Conservation (phyloP, 2,888 invertebrate genomes). For the Corbicula japonica region DNA sequence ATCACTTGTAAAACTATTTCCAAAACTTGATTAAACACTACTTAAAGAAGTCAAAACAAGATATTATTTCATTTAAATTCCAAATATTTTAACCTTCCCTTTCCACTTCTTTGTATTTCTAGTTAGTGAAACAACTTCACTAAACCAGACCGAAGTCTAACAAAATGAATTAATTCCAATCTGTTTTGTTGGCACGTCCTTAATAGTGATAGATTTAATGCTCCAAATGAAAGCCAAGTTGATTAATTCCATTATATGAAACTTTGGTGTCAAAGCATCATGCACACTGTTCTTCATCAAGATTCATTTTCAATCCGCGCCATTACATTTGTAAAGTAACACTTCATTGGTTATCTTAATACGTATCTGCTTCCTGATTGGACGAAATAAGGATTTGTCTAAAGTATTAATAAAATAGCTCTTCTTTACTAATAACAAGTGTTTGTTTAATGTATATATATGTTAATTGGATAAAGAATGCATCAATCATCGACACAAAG, state of each 20-base stretch:
- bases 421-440: no score
- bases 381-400: no score
- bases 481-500: conserved; percentile 3
- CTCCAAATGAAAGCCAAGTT: conserved; percentile 9
- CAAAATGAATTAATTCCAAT: conserved; percentile 33
- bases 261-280: conserved; percentile 6
- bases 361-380: conserved; percentile 9
- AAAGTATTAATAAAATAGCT: no score
- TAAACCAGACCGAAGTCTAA: neutral
- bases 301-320: conserved; percentile 35
- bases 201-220: conserved; percentile 33
- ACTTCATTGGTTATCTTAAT: conserved; percentile 28
- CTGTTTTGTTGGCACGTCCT: conserved; percentile 25
- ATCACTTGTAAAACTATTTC: no score
- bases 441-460: no score
- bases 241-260: conserved; percentile 25
- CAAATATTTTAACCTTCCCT: no score
- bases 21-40: no score
- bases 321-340: conserved; percentile 21
- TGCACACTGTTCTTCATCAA: conserved; percentile 14
- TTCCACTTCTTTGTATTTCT: conserved; percentile 4
- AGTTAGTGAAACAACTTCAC: conserved; percentile 3
- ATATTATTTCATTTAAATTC: no score
- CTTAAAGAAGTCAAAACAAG: no score
- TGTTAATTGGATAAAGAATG: no score